Percentiles rank a stretch among this genome's conserved stretches.
These are phyloP conservation scores for Calidris pygmaea DNA, from an alignment of 2,113 vertebrate genomes.

Conservation along the genomic window DNA sequence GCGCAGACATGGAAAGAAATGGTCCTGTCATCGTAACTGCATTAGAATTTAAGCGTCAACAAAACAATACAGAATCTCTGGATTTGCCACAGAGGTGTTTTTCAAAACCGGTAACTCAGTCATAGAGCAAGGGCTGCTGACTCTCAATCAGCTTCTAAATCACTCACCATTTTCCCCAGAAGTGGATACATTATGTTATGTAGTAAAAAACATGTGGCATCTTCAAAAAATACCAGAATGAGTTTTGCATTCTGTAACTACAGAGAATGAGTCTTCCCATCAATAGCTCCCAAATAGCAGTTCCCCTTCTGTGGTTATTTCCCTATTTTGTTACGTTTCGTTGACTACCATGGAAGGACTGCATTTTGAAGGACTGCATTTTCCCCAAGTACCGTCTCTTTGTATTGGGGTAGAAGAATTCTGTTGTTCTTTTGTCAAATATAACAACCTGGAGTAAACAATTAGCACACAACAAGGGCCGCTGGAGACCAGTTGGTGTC, in stretches of 20 bases:
- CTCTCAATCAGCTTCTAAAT: background rate
- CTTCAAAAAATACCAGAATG: background rate
- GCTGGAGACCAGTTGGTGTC: background rate
- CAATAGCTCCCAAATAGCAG: background rate
- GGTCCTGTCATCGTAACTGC: background rate
- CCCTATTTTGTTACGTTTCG: rapidly evolving
- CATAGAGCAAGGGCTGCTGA: background rate
- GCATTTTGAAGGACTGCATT: background rate
- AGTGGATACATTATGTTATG: rapidly evolving
- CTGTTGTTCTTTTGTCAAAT: background rate
- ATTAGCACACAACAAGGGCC: background rate
- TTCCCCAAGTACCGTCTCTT: background rate
- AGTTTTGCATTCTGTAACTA: background rate
- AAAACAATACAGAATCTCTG: background rate
- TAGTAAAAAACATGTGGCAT: background rate
- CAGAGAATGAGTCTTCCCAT: background rate
- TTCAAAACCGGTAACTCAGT: background rate
- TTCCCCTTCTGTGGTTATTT: background rate
- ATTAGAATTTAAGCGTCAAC: background rate
- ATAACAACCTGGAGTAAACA: background rate
- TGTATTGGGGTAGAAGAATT: background rate
- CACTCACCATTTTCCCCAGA: rapidly evolving
- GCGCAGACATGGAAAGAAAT: background rate
- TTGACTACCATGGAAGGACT: too few relatives aligned
- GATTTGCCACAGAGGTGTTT: background rate